phyloP scores from a whole-genome alignment of 2,113 vertebrate species.

The Salvelinus namaycush region DNA sequence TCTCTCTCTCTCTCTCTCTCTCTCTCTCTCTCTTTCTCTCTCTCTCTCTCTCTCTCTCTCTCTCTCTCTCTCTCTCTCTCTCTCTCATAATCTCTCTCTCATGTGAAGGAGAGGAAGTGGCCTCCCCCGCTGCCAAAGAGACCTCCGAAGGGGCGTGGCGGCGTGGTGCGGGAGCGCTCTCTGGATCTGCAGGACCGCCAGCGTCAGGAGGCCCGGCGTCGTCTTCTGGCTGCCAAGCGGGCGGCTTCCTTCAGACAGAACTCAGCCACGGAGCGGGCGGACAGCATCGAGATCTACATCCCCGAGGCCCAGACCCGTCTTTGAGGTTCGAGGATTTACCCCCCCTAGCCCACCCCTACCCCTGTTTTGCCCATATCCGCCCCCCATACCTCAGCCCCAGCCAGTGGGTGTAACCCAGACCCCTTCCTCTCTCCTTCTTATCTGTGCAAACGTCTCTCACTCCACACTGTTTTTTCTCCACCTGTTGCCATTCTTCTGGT shows the following conservation, averaged over 20 bases:
- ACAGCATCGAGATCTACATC: conserved; percentile 99
- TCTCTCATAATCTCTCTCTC: not conserved
- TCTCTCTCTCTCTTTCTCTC: too few relatives aligned
- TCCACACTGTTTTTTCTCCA: conserved; percentile 22
- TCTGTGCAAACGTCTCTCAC: conserved; percentile 18
- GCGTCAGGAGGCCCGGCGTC: conserved; percentile 90
- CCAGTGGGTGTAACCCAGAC: conserved; percentile 31
- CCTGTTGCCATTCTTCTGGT: conserved; percentile 32
- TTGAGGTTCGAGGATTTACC: conserved; percentile 78
- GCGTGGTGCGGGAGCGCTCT: conserved; percentile 88
- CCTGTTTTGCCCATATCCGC: conserved; percentile 2
- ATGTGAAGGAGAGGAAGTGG: conserved; percentile 86
- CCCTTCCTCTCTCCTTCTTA: not conserved
- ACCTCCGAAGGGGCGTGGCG: conserved; percentile 87
- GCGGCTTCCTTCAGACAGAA: conserved; percentile 96
- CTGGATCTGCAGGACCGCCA: conserved; percentile 96
- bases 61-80: not conserved
- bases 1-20: too few relatives aligned
- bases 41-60: not conserved
- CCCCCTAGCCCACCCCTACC: conserved; percentile 44
- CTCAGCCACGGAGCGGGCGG: conserved; percentile 90
- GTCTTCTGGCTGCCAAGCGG: conserved; percentile 94
- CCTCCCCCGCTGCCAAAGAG: conserved; percentile 93
- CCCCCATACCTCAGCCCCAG: conserved; percentile 37
- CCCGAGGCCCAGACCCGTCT: conserved; percentile 97